Percentiles rank a stretch among this genome's conserved stretches.
Conservation (phyloP, 2,113 vertebrate species). For the Phylloscopus trochiloides region DNA sequence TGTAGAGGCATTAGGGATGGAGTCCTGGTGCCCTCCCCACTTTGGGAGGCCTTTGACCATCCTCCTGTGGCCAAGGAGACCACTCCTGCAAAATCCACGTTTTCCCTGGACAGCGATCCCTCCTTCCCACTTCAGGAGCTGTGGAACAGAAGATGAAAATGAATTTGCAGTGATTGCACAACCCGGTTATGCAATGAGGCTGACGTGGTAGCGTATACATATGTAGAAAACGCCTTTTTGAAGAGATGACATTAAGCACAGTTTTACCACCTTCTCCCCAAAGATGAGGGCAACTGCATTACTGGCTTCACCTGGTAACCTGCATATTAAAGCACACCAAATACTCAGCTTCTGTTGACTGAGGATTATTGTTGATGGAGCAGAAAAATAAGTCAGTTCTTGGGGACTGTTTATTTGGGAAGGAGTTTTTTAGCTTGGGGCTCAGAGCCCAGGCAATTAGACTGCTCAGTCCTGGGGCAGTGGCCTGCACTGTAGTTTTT, state of each 20-base stretch:
- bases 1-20: background rate
- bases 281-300: background rate
- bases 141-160: constrained; percentile 31
- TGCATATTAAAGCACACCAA: background rate
- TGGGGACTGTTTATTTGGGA: background rate
- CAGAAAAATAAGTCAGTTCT: background rate
- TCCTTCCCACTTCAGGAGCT: background rate
- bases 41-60: background rate
- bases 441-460: background rate
- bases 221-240: constrained; percentile 39
- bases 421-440: background rate
- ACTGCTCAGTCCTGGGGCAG: background rate
- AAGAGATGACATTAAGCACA: background rate
- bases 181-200: background rate
- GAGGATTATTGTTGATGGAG: background rate
- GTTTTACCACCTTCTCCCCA: constrained; percentile 23
- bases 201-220: background rate
- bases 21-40: background rate
- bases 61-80: background rate
- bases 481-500: background rate
- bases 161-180: constrained; percentile 42
- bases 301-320: background rate
- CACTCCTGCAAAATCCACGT: background rate
- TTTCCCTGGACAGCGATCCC: background rate
- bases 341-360: background rate